phyloP scores from a whole-genome alignment of 2,888 invertebrate species.

The Endomychus coccineus region DNA sequence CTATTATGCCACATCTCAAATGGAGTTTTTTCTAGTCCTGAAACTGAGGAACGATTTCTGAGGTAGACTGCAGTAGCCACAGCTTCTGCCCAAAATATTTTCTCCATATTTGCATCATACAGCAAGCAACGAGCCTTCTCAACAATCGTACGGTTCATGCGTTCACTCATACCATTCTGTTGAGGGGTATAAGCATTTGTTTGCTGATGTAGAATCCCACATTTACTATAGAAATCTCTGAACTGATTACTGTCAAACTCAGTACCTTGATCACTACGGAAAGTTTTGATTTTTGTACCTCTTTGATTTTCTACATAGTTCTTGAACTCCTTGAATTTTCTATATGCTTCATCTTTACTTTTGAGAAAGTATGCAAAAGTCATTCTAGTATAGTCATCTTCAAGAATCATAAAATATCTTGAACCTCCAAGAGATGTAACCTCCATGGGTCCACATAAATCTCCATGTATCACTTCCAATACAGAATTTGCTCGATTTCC shows the following conservation, averaged over 20 bases:
- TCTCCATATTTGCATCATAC: slow-evolving; percentile 19
- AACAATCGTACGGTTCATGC: slow-evolving; percentile 16
- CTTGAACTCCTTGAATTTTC: slow-evolving; percentile 23
- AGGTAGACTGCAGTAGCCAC: slow-evolving; percentile 20
- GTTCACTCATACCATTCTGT: slow-evolving; percentile 14
- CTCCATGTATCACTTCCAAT: slow-evolving; percentile 34
- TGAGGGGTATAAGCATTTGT: slow-evolving; percentile 17
- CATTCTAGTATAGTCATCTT: slow-evolving; percentile 31
- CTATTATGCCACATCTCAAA: slow-evolving; percentile 19
- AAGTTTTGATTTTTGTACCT: slow-evolving; percentile 21
- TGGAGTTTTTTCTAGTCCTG: slow-evolving; percentile 19
- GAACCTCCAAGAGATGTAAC: slow-evolving; percentile 29
- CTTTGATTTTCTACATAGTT: slow-evolving; percentile 26
- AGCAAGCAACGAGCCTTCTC: slow-evolving; percentile 16
- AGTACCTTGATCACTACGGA: slow-evolving; percentile 26
- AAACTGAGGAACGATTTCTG: slow-evolving; percentile 18
- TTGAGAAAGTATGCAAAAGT: slow-evolving; percentile 32
- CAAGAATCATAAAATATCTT: slow-evolving; percentile 35
- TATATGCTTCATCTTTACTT: slow-evolving; percentile 30
- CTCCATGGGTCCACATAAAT: slow-evolving; percentile 38
- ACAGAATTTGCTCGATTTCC: slow-evolving; percentile 18
- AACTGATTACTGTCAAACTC: slow-evolving; percentile 22
- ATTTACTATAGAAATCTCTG: slow-evolving; percentile 17
- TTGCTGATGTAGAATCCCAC: slow-evolving; percentile 18
- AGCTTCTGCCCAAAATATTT: slow-evolving; percentile 30